A percentile compares a stretch with the other conserved stretches of the same genome.
These are phyloP conservation scores for Drosophila heteroneura DNA, from an alignment of 2,888 invertebrate species.

Conservation along the genomic window DNA sequence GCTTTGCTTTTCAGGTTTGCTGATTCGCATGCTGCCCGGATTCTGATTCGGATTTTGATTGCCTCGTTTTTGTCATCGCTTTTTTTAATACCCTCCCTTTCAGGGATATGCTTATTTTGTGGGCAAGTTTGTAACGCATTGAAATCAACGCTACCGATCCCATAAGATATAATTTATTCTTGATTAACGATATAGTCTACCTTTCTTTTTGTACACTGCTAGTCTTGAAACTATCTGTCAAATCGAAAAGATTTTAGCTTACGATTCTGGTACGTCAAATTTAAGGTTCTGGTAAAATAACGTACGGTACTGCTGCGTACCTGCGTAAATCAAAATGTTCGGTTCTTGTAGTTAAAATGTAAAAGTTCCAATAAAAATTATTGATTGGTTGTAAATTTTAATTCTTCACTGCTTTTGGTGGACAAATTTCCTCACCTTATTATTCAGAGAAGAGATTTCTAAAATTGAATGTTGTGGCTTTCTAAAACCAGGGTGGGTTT, in stretches of 20 bases:
- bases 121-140: background rate
- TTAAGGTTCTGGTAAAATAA: too few species aligned
- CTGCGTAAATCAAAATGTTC: too few species aligned
- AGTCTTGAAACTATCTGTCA: too few species aligned
- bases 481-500: background rate
- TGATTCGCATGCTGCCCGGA: conserved; percentile 18
- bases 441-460: background rate
- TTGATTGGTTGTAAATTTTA: background rate
- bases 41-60: conserved; percentile 36
- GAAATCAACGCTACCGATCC: background rate
- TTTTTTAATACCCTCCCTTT: background rate
- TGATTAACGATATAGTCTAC: background rate
- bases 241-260: too few species aligned
- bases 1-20: background rate
- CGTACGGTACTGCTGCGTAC: too few species aligned
- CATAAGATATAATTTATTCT: background rate
- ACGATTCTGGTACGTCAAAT: too few species aligned
- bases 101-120: too few species aligned
- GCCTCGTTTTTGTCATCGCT: conserved; percentile 53
- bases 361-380: too few species aligned
- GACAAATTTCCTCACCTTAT: background rate
- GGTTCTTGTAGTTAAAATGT: too few species aligned
- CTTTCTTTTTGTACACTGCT: background rate
- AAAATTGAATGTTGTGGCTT: background rate
- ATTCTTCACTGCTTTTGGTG: background rate